Evolutionary conservation across 2,113 vertebrate species (phyloP).

Genomic region (Peromyscus polionotus): DNA sequence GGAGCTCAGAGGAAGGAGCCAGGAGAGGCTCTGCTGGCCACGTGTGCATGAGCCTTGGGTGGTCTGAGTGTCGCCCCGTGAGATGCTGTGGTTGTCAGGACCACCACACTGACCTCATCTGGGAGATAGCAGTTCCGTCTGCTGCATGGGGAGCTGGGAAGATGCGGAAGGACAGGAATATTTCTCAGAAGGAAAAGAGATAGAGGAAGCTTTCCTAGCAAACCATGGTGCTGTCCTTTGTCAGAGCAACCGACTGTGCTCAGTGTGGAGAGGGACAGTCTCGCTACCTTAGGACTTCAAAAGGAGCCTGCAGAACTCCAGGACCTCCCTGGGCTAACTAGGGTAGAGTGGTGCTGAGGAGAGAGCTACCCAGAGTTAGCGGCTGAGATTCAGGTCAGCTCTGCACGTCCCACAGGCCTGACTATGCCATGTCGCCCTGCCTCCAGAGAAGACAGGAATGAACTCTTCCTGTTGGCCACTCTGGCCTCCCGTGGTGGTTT

Average conservation of each 20-base stretch:
- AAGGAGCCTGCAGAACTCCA: background rate
- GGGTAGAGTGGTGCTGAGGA: background rate
- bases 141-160: background rate
- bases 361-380: background rate
- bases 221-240: background rate
- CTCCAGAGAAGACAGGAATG: background rate
- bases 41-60: background rate
- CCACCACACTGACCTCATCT: background rate
- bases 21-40: background rate
- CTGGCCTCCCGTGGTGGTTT: background rate
- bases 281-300: background rate
- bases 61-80: background rate
- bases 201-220: background rate
- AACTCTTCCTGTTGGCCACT: background rate
- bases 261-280: background rate
- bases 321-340: background rate
- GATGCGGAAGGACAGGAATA: conserved; percentile 3
- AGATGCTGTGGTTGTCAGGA: background rate
- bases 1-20: background rate
- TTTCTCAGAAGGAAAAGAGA: conserved; percentile 49
- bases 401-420: background rate
- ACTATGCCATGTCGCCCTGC: background rate
- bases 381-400: background rate
- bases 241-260: background rate
- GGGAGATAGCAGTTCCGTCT: background rate